These are phyloP conservation scores for Gryon sp. DNA, from an alignment of 1,140 invertebrate genomes.

Conservation along the genomic window DNA sequence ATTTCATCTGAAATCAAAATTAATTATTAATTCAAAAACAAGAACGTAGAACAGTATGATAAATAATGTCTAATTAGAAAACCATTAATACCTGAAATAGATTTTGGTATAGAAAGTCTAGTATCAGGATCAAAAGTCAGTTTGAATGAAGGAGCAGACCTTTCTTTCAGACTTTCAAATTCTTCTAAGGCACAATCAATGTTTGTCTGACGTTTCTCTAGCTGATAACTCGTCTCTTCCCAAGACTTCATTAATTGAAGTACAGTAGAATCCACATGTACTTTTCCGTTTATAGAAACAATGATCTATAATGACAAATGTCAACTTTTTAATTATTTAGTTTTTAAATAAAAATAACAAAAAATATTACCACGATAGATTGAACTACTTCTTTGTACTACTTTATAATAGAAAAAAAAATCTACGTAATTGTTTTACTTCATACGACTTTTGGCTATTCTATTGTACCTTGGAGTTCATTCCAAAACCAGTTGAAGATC, in stretches of 20 bases:
- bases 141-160: conserved; percentile 83
- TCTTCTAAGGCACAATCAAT: conserved; percentile 89
- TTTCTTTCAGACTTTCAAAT: conserved; percentile 81
- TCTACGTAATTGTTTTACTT: too few species aligned
- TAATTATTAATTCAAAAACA: neutral
- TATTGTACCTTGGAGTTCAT: conserved; percentile 81
- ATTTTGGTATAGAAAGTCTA: conserved; percentile 69
- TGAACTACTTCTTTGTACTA: too few species aligned
- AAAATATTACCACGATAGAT: neutral
- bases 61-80: conserved; percentile 10
- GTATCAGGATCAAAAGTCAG: conserved; percentile 86
- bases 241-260: conserved; percentile 88
- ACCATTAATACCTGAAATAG: conserved; percentile 58
- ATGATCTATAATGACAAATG: conserved; percentile 75
- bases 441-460: too few species aligned
- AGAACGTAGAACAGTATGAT: too few species aligned
- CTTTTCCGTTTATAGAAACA: conserved; percentile 82
- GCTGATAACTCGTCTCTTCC: conserved; percentile 96
- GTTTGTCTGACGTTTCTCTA: conserved; percentile 92
- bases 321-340: neutral
- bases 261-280: conserved; percentile 84
- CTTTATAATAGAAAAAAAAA: too few species aligned
- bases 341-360: neutral
- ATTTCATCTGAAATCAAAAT: conserved; percentile 75
- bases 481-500: conserved; percentile 84